Conservation (phyloP, 2,888 invertebrate genomes). For the Halictus quadricinctus region DNA sequence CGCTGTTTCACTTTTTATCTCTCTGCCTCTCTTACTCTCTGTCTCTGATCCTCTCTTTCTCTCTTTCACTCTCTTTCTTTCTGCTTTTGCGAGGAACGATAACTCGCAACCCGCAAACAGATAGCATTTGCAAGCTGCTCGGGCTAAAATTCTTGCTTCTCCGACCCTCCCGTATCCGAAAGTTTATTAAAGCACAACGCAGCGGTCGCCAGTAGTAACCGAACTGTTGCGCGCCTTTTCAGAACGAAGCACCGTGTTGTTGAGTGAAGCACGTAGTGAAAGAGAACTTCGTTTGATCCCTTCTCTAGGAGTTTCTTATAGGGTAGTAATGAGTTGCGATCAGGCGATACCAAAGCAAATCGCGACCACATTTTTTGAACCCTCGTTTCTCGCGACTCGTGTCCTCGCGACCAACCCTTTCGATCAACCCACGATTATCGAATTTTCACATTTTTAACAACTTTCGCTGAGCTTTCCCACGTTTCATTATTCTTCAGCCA, state of each 20-base stretch:
- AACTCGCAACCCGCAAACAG: conserved; percentile 31
- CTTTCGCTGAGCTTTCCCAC: too few species aligned
- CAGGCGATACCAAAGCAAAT: conserved; percentile 20
- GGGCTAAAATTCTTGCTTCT: conserved; percentile 32
- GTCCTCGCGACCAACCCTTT: not conserved
- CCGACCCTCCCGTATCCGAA: conserved; percentile 16
- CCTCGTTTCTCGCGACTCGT: conserved; percentile 1
- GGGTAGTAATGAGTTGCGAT: conserved; percentile 45
- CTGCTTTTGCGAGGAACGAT: conserved; percentile 48
- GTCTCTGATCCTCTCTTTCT: not conserved
- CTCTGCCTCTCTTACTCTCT: not conserved
- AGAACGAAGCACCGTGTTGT: conserved; percentile 63
- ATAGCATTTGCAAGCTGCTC: conserved; percentile 29
- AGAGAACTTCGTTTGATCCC: conserved; percentile 44
- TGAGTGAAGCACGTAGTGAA: conserved; percentile 72
- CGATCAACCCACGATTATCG: not conserved
- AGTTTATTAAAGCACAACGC: conserved; percentile 40
- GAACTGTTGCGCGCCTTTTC: conserved; percentile 55
- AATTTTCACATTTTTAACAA: too few species aligned
- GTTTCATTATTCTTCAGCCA: too few species aligned
- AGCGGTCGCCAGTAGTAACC: conserved; percentile 47
- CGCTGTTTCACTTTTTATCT: not conserved
- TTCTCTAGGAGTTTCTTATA: conserved; percentile 38
- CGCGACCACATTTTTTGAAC: not conserved
- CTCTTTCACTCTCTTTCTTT: not conserved